A percentile compares a stretch with the other conserved stretches of the same genome.
Evolutionary conservation across 2,113 vertebrate species (phyloP).

Genomic region (Caloenas nicobarica): DNA sequence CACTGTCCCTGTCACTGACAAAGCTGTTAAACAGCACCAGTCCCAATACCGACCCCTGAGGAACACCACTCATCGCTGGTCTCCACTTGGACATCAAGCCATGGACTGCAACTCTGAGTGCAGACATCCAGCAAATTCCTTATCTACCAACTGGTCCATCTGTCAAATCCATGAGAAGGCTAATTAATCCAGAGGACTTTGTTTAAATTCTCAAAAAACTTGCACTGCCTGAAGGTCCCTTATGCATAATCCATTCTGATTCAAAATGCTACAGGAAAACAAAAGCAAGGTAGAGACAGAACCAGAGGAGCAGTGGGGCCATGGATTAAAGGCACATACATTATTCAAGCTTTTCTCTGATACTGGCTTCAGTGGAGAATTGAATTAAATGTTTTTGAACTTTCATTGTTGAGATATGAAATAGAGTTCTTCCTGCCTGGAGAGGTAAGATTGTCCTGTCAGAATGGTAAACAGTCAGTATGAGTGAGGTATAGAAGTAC

Average conservation of each 20-base stretch:
- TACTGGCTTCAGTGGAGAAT: background rate
- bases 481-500: background rate
- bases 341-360: constrained; percentile 21
- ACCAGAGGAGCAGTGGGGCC: background rate
- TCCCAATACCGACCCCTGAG: too few relatives aligned
- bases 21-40: too few relatives aligned
- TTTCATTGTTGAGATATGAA: background rate
- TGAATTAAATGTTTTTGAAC: background rate
- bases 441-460: background rate
- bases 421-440: background rate
- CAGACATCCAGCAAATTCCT: too few relatives aligned
- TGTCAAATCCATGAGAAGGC: background rate
- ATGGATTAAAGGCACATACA: constrained; percentile 10
- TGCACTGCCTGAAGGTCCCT: background rate
- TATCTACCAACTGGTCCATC: too few relatives aligned
- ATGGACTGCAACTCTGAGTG: too few relatives aligned
- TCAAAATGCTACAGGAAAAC: constrained; percentile 22
- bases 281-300: background rate
- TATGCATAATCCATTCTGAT: background rate
- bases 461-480: background rate
- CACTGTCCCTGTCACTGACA: too few relatives aligned
- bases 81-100: too few relatives aligned
- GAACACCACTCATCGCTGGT: too few relatives aligned
- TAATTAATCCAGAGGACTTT: constrained; percentile 31
- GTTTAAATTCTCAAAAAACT: constrained; percentile 13